A percentile compares a stretch with the other conserved stretches of the same genome.
Conservation (phyloP, 2,113 vertebrate genomes). For the Eleginops maclovinus region DNA sequence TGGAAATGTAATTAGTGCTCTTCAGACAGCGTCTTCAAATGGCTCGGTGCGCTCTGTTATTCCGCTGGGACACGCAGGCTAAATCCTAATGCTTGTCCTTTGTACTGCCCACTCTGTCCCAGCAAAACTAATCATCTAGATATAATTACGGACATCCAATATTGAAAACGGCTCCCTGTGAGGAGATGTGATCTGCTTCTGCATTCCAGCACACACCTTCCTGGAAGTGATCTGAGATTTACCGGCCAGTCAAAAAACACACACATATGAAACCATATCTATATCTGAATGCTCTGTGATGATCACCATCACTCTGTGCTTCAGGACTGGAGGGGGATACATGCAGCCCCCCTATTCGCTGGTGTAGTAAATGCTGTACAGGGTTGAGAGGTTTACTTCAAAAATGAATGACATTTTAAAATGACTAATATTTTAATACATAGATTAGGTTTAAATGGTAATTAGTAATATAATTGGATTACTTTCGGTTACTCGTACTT, state of each 20-base stretch:
- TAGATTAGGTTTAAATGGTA: too few relatives aligned
- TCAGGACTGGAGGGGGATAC: too few relatives aligned
- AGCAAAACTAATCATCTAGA: conserved; percentile 46
- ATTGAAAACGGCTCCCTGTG: conserved; percentile 27
- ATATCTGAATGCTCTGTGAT: background rate
- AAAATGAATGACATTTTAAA: too few relatives aligned
- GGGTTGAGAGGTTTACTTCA: too few relatives aligned
- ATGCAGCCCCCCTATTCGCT: background rate
- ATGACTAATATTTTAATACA: too few relatives aligned
- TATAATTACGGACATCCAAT: conserved; percentile 41
- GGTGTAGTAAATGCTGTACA: too few relatives aligned
- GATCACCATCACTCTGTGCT: too few relatives aligned
- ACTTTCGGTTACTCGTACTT: too few relatives aligned
- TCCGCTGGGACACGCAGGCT: conserved; percentile 23
- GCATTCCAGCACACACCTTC: background rate
- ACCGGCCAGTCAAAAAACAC: background rate
- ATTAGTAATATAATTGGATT: too few relatives aligned
- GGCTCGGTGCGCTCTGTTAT: conserved; percentile 17
- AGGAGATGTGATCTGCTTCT: conserved; percentile 29
- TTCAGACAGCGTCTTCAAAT: conserved; percentile 25
- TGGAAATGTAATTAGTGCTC: conserved; percentile 60
- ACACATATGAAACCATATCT: background rate
- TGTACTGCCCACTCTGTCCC: conserved; percentile 23
- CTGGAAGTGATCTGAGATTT: background rate
- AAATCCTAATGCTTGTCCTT: conserved; percentile 42